Percentiles rank a stretch among this genome's conserved stretches.
Conservation (phyloP, 2,888 invertebrate species). For the Acrobasis consociella region DNA sequence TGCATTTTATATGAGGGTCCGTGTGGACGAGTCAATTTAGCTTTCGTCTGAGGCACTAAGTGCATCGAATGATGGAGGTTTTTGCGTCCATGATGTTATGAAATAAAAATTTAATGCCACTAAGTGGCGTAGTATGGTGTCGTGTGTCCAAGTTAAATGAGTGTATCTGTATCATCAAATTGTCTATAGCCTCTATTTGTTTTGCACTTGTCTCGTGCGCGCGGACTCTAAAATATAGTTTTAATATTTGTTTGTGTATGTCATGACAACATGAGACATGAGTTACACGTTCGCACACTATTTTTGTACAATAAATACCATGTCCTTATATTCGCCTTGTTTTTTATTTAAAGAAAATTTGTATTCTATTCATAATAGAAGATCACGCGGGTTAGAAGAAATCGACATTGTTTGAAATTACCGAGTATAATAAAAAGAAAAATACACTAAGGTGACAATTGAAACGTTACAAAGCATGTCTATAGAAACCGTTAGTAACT, state of each 20-base stretch:
- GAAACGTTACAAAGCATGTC: too few species aligned
- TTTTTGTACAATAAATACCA: constrained; percentile 83
- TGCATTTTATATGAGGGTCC: constrained; percentile 76
- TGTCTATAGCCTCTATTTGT: neutral
- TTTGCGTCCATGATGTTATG: constrained; percentile 13
- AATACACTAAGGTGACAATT: too few species aligned
- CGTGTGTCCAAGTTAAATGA: neutral
- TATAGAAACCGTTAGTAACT: too few species aligned
- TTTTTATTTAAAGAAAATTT: constrained; percentile 40
- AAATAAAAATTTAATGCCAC: neutral
- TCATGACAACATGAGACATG: constrained; percentile 77
- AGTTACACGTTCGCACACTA: constrained; percentile 81
- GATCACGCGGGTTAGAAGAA: too few species aligned
- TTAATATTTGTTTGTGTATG: constrained; percentile 79
- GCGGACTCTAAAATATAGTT: constrained; percentile 55
- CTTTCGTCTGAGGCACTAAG: constrained; percentile 15
- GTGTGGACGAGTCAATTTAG: constrained; percentile 19
- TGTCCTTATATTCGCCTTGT: constrained; percentile 74
- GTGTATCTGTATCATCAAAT: neutral
- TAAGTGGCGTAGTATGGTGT: neutral
- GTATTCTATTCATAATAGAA: too few species aligned
- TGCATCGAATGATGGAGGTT: constrained; percentile 15
- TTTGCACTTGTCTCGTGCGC: constrained; percentile 13
- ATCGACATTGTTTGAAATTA: too few species aligned
- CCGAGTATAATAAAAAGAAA: too few species aligned